Conservation (phyloP, 2,888 invertebrate genomes). For the Resseliella maxima region DNA sequence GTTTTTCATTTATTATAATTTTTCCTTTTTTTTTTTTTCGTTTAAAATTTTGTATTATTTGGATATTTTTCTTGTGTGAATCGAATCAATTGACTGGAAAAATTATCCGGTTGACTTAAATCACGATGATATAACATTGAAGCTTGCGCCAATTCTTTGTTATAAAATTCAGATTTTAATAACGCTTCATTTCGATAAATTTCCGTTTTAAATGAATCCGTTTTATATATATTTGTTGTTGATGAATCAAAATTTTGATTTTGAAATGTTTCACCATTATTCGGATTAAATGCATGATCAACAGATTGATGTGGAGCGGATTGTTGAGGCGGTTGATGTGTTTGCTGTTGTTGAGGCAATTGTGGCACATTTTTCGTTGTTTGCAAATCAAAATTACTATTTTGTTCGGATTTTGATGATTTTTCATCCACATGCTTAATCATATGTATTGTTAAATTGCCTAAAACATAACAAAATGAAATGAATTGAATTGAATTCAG, state of each 20-base stretch:
- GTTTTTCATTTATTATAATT: neutral
- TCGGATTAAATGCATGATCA: slow-evolving; percentile 19
- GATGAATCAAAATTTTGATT: slow-evolving; percentile 35
- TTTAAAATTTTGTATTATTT: slow-evolving; percentile 36
- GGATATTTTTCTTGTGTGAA: slow-evolving; percentile 46
- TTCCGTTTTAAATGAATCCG: neutral
- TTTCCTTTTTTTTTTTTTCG: neutral
- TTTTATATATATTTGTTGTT: neutral
- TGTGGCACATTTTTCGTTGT: slow-evolving; percentile 8
- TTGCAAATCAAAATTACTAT: slow-evolving; percentile 37
- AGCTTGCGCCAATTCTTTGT: slow-evolving; percentile 14
- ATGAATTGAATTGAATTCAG: no score
- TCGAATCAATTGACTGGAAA: slow-evolving; percentile 43
- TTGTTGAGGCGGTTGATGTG: neutral
- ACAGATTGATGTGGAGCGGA: slow-evolving; percentile 16
- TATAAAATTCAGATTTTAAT: slow-evolving; percentile 43
- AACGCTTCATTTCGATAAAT: slow-evolving; percentile 39
- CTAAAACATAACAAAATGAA: neutral
- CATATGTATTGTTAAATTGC: slow-evolving; percentile 44
- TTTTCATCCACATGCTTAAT: slow-evolving; percentile 51
- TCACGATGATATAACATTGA: slow-evolving; percentile 43
- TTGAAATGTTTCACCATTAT: slow-evolving; percentile 24
- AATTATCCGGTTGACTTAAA: slow-evolving; percentile 16
- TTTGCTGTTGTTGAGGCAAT: neutral
- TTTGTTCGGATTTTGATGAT: slow-evolving; percentile 17